Percentiles rank a stretch among this genome's conserved stretches.
These are phyloP conservation scores for Empis livida DNA, from an alignment of 2,888 invertebrate species.

Conservation along the genomic window DNA sequence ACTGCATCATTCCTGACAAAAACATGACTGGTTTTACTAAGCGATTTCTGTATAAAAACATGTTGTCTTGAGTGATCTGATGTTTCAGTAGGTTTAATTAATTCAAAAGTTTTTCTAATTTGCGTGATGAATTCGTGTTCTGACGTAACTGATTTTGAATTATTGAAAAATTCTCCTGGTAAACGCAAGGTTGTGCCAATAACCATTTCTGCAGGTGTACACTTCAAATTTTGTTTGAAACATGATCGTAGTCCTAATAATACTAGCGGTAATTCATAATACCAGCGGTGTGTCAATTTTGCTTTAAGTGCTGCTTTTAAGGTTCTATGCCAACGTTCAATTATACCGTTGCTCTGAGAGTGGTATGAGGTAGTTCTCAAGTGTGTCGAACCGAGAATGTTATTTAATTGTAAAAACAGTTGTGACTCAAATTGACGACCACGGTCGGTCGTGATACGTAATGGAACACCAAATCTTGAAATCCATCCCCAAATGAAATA, in stretches of 20 bases:
- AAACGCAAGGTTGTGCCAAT: constrained; percentile 18
- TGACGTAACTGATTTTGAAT: not conserved
- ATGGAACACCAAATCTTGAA: constrained; percentile 24
- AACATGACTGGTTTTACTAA: not conserved
- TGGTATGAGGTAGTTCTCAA: constrained; percentile 22
- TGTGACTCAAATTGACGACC: constrained; percentile 24
- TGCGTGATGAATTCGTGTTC: too few relatives aligned
- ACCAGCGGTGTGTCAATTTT: not conserved
- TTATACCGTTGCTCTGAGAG: constrained; percentile 26
- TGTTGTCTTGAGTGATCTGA: not conserved
- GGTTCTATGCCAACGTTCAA: constrained; percentile 29
- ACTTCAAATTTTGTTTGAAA: constrained; percentile 17
- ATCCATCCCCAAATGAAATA: not conserved
- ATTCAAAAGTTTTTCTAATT: too few relatives aligned
- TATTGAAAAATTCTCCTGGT: constrained; percentile 8
- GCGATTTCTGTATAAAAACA: not conserved
- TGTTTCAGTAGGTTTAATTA: too few relatives aligned
- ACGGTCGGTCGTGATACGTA: constrained; percentile 25
- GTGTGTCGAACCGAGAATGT: constrained; percentile 17
- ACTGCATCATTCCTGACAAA: not conserved
- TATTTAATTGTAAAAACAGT: constrained; percentile 18
- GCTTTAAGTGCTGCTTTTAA: constrained; percentile 17
- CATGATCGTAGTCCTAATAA: constrained; percentile 21
- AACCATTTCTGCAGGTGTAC: constrained; percentile 19
- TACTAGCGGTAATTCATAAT: constrained; percentile 17